Conservation (phyloP, 2,113 vertebrate species). For the Formicarius rufipectus region DNA sequence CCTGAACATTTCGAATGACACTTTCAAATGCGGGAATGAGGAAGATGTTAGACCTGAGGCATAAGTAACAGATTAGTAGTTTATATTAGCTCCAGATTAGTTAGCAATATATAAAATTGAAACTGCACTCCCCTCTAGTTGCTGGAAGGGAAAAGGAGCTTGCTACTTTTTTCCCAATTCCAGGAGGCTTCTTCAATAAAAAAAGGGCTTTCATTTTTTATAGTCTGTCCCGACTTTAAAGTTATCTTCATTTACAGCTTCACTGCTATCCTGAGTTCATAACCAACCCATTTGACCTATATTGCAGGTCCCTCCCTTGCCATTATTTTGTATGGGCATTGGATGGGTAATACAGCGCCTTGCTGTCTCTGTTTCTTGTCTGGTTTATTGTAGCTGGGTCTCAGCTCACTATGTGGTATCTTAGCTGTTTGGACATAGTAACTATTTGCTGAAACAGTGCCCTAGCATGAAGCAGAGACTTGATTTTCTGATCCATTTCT, state of each 20-base stretch:
- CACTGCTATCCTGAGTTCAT: background rate
- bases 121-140: slow-evolving; percentile 54
- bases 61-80: slow-evolving; percentile 10
- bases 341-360: background rate
- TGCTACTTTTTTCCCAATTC: background rate
- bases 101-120: slow-evolving; percentile 31
- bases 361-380: background rate
- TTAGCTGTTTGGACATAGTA: background rate
- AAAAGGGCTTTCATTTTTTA: background rate
- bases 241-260: background rate
- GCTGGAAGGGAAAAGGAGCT: slow-evolving; percentile 30
- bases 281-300: background rate
- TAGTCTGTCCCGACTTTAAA: background rate
- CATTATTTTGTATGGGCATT: background rate
- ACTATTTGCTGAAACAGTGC: background rate
- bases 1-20: background rate
- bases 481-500: background rate
- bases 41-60: background rate
- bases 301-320: background rate
- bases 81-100: slow-evolving; percentile 22
- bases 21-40: background rate
- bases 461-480: background rate
- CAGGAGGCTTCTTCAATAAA: background rate
- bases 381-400: background rate
- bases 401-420: background rate